Evolutionary conservation across 2,888 invertebrate genomes (phyloP).

Genomic region (Epinotia nisella): DNA sequence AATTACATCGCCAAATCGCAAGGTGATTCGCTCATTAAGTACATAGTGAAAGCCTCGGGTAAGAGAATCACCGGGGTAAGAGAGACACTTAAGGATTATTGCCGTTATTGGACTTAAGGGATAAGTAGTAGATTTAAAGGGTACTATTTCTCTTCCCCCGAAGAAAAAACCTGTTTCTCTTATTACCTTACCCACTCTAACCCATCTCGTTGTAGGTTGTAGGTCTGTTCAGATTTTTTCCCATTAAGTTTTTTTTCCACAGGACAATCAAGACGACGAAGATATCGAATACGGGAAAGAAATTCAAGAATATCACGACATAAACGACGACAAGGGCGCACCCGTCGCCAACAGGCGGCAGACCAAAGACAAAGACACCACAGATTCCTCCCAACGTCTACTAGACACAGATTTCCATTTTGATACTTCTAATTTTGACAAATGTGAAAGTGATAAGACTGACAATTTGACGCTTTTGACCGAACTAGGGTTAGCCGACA

Average conservation of each 20-base stretch:
- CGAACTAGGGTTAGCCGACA: slow-evolving; percentile 84
- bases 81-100: no score
- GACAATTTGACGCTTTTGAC: slow-evolving; percentile 79
- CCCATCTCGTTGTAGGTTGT: no score
- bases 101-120: no score
- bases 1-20: no score
- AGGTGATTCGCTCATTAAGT: no score
- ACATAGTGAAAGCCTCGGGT: no score
- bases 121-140: no score
- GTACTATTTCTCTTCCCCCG: no score
- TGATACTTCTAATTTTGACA: slow-evolving; percentile 54
- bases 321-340: slow-evolving; percentile 63
- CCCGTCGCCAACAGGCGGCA: slow-evolving; percentile 71
- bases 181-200: no score
- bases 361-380: slow-evolving; percentile 68
- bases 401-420: slow-evolving; percentile 54
- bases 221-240: no score
- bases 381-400: slow-evolving; percentile 69
- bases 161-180: no score
- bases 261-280: slow-evolving; percentile 83
- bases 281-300: slow-evolving; percentile 81
- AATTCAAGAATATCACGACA: slow-evolving; percentile 78
- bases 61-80: no score
- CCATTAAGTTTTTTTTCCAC: slow-evolving; percentile 40
- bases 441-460: slow-evolving; percentile 54